These are phyloP conservation scores for Nyctibius bracteatus DNA, from an alignment of 2,113 vertebrate genomes.

Conservation along the genomic window DNA sequence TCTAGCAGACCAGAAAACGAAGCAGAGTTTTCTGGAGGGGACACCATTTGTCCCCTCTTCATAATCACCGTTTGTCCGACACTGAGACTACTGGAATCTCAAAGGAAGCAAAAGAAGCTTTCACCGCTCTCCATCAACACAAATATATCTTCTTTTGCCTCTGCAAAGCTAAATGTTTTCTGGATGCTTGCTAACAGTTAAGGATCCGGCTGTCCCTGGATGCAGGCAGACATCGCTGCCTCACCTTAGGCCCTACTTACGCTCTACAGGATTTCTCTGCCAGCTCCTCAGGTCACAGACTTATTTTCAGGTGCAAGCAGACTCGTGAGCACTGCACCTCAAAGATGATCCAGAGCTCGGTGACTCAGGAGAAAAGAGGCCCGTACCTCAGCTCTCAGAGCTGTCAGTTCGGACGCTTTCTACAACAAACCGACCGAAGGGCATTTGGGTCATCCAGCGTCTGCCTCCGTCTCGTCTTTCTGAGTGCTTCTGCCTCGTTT, in stretches of 20 bases:
- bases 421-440: background rate
- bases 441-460: background rate
- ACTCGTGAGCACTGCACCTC: background rate
- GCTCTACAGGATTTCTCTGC: background rate
- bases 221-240: background rate
- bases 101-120: background rate
- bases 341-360: background rate
- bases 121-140: background rate
- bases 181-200: background rate
- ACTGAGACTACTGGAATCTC: background rate
- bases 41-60: background rate
- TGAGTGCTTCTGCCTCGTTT: background rate
- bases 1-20: background rate
- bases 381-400: background rate
- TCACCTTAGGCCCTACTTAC: background rate
- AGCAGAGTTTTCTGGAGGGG: background rate
- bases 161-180: background rate
- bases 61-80: background rate
- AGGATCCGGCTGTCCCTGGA: background rate
- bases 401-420: background rate
- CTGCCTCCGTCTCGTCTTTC: background rate
- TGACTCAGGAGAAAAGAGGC: background rate
- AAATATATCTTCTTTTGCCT: background rate
- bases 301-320: background rate
- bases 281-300: background rate